phyloP scores from a whole-genome alignment of 2,888 invertebrate species.

The Papilio protenor region DNA sequence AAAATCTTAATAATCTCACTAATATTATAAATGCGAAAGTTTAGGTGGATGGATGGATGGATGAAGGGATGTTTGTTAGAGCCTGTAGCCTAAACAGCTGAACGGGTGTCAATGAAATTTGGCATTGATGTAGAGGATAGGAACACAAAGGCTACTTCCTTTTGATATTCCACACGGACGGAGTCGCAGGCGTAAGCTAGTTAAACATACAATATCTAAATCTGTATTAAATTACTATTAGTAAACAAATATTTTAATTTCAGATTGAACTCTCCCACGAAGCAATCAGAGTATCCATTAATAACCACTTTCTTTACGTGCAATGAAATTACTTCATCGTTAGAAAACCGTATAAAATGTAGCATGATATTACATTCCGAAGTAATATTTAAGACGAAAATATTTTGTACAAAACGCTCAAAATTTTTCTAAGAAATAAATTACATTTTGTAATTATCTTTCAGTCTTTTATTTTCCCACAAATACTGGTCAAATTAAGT shows the following conservation, averaged over 20 bases:
- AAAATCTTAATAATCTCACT: no score
- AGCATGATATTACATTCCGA: constrained; percentile 3
- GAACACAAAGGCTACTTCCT: no score
- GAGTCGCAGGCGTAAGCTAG: no score
- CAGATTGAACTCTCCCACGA: neutral
- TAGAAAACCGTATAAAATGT: neutral
- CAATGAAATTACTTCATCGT: neutral
- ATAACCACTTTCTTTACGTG: constrained; percentile 10
- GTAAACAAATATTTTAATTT: neutral
- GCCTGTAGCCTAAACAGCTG: no score
- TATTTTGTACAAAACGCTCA: neutral
- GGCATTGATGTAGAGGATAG: no score
- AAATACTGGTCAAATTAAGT: neutral
- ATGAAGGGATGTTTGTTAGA: no score
- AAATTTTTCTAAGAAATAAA: neutral
- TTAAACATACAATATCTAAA: no score
- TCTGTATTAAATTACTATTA: neutral
- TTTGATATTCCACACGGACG: no score
- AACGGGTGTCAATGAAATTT: no score
- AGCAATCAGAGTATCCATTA: neutral
- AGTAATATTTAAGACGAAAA: neutral
- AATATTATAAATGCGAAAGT: no score
- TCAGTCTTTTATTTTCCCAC: neutral
- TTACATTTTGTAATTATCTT: no score
- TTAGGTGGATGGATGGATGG: no score